Conservation (phyloP, 2,797 vertebrate species). For the Kryptopterus vitreolus region DNA sequence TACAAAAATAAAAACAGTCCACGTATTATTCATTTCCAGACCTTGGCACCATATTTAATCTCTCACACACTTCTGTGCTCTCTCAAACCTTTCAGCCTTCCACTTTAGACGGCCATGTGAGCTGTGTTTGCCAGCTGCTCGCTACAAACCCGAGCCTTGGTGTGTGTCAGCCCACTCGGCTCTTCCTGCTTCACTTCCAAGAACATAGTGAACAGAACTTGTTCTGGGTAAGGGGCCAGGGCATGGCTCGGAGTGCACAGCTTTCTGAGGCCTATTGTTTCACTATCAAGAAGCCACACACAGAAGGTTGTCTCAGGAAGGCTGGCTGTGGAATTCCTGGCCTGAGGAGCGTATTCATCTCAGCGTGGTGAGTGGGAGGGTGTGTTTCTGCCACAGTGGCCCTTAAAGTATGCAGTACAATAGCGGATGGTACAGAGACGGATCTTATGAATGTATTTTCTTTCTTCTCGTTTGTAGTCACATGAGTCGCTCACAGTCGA, state of each 20-base stretch:
- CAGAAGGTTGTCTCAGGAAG: conserved; percentile 28
- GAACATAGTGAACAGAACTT: conserved; percentile 29
- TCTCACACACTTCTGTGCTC: not conserved
- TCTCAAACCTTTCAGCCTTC: not conserved
- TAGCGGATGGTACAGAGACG: conserved; percentile 9
- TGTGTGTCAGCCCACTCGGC: conserved; percentile 24
- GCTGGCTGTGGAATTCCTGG: conserved; percentile 16
- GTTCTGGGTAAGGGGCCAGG: conserved; percentile 19
- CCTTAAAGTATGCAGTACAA: conserved; percentile 9
- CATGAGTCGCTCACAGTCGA: not conserved
- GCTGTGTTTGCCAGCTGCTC: not conserved
- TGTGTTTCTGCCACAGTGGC: conserved; percentile 30
- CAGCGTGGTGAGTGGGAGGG: conserved; percentile 1
- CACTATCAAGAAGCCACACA: conserved; percentile 21
- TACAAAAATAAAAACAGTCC: too few relatives aligned
- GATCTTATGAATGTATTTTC: conserved; percentile 22
- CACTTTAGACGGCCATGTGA: not conserved
- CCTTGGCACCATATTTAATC: not conserved
- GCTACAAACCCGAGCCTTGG: conserved; percentile 6
- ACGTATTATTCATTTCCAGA: not conserved
- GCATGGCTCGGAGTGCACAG: conserved; percentile 8
- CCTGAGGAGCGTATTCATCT: conserved; percentile 22
- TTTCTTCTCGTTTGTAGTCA: conserved; percentile 9
- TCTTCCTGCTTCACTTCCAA: conserved; percentile 28
- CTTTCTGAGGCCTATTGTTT: conserved; percentile 39